phyloP scores from a whole-genome alignment of 2,797 vertebrate genomes.

The Aldrovandia affinis region DNA sequence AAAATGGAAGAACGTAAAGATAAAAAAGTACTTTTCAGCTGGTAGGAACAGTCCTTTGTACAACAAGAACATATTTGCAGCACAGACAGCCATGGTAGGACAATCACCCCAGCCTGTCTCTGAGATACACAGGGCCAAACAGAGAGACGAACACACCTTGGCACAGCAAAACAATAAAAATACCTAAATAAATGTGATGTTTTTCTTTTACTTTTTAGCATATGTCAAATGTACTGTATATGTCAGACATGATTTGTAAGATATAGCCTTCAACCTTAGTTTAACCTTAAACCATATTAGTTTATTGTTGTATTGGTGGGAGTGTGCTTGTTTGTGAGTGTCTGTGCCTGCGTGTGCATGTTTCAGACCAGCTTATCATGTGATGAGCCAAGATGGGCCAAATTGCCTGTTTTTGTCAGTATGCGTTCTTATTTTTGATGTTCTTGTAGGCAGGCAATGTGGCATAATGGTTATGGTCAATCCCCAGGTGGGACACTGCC shows the following conservation, averaged over 20 bases:
- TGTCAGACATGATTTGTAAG: not conserved
- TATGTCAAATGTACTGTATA: not conserved
- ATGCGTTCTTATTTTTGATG: too few relatives aligned
- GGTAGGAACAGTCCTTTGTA: not conserved
- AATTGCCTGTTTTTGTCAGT: too few relatives aligned
- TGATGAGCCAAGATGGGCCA: too few relatives aligned
- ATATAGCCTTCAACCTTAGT: too few relatives aligned
- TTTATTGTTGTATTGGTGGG: not conserved
- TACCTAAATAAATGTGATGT: not conserved
- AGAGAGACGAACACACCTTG: not conserved
- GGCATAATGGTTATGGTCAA: too few relatives aligned
- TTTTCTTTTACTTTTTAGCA: not conserved
- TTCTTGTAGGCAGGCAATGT: too few relatives aligned
- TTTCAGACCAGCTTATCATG: not conserved
- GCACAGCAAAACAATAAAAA: not conserved
- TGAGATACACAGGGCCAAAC: not conserved
- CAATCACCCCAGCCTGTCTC: not conserved
- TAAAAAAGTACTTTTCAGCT: not conserved
- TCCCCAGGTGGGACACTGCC: too few relatives aligned
- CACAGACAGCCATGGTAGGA: not conserved
- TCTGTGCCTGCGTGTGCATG: not conserved
- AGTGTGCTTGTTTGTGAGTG: not conserved
- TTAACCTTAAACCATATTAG: not conserved
- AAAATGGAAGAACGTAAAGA: not conserved
- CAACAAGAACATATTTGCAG: not conserved